Conservation (phyloP, 2,888 invertebrate species). For the Leptinotarsa haldemani region DNA sequence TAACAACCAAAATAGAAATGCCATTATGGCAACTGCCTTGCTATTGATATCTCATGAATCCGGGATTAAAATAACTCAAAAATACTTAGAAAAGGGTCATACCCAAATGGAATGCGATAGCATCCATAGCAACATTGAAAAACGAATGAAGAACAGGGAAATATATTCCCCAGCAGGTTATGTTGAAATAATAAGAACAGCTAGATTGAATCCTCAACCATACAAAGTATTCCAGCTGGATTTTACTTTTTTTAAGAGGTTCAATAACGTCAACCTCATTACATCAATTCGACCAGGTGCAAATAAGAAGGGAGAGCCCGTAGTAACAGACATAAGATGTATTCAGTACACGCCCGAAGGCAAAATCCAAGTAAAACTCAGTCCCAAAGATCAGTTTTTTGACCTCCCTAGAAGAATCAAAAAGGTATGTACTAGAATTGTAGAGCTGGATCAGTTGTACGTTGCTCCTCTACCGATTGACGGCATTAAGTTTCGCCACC, state of each 20-base stretch:
- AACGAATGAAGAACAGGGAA: conserved; percentile 9
- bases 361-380: conserved; percentile 12
- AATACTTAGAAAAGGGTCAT: conserved; percentile 7
- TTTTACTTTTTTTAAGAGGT: neutral
- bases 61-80: conserved; percentile 7
- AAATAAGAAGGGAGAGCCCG: conserved; percentile 4
- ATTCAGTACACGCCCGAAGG: conserved; percentile 6
- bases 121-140: conserved; percentile 12
- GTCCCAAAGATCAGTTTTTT: conserved; percentile 8
- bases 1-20: conserved; percentile 30
- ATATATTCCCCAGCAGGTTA: conserved; percentile 11
- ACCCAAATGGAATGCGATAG: conserved; percentile 12
- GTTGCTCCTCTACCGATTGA: neutral
- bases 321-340: neutral
- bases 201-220: conserved; percentile 8
- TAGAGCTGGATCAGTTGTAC: conserved; percentile 9
- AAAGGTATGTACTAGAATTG: conserved; percentile 12
- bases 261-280: conserved; percentile 8
- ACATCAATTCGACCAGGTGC: conserved; percentile 9
- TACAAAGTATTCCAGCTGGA: conserved; percentile 5
- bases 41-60: conserved; percentile 2
- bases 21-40: conserved; percentile 22
- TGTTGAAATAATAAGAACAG: neutral
- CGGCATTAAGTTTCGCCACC: neutral
- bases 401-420: conserved; percentile 5